Conservation (phyloP, 2,797 vertebrate species). For the Pelodytes ibericus region DNA sequence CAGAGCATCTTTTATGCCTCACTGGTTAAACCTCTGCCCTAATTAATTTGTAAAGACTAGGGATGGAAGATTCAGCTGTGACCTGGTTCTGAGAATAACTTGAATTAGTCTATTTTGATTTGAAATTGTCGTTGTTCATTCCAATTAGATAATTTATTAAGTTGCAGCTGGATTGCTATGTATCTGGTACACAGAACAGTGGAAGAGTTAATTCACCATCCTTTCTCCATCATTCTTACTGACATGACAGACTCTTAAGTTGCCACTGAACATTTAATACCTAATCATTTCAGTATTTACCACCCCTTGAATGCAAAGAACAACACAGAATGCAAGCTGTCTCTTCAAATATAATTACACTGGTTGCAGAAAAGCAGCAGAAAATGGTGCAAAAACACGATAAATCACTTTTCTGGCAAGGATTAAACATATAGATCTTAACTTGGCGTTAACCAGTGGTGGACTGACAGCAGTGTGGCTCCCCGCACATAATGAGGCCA, state of each 20-base stretch:
- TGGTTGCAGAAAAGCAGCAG: no score
- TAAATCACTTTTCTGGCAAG: no score
- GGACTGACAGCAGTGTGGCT: no score
- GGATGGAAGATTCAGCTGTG: conserved; percentile 50
- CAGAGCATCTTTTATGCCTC: conserved; percentile 51
- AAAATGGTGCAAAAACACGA: no score
- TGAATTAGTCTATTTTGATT: conserved; percentile 49
- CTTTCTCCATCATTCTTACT: neutral
- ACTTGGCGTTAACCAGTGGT: neutral
- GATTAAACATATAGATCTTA: no score
- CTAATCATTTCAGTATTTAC: neutral
- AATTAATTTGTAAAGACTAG: conserved; percentile 55
- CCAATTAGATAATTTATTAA: conserved; percentile 33
- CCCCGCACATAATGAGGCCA: no score
- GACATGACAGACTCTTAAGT: neutral
- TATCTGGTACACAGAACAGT: neutral
- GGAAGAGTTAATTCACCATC: neutral
- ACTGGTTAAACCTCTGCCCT: conserved; percentile 55
- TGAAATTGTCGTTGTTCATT: conserved; percentile 47
- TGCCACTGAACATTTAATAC: neutral
- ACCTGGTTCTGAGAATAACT: conserved; percentile 56
- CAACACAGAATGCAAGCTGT: neutral
- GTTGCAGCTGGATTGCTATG: conserved; percentile 68
- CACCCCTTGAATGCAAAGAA: neutral
- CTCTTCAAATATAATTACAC: neutral